Base-by-base conservation (phyloP, 2,797 vertebrate species). In the Trematomus bernacchii region DNA sequence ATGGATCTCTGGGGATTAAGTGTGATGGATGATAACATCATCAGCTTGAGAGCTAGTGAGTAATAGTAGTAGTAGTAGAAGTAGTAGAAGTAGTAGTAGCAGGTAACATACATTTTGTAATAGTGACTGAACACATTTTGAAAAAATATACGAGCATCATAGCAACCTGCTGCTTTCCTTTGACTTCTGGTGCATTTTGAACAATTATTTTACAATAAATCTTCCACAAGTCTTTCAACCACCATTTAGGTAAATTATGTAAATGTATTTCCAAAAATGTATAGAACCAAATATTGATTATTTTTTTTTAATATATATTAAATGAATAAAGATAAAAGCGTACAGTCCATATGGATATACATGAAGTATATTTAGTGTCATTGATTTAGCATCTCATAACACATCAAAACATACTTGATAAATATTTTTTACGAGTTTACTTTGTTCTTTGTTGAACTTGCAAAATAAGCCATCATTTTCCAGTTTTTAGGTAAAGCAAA, bases 1-100 rank as follows among this genome's bases (percentile, higher is more conserved):
- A 6, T 37, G 16, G 48, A 73, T 68, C 73, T 57, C 40, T 62
- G 61, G 23, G 30, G 10, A 66, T 33, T 27, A 55, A 30, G 7
- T 7, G 53, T 73, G 0, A 76, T 40, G 59, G 77, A 50, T 46
- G 68, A 82, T 52, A 48, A 7, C 48, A 55, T 75, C 48, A 47
- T 47, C 21, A 18, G 58, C 33, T 37, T 37, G 33, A 37, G 33
- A 9, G 6, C 33, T 37, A 37, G 33, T 37, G 33, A 37, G 33
- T 37, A 37, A 9, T 37, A 37, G 33, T 37, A 37, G 33, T 37
- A 37, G 33, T 37, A 37, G 33, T 37, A 37, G 7, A 9, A 37
- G 33, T 37, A 37, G 33, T 37, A 8, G 6, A 6, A 30, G 30
- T 30, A 30, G 33, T 33, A 33, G 33, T 33, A 33, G 33, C 23